These are phyloP conservation scores for Pedionomus torquatus DNA, from an alignment of 2,113 vertebrate species.

Conservation along the genomic window DNA sequence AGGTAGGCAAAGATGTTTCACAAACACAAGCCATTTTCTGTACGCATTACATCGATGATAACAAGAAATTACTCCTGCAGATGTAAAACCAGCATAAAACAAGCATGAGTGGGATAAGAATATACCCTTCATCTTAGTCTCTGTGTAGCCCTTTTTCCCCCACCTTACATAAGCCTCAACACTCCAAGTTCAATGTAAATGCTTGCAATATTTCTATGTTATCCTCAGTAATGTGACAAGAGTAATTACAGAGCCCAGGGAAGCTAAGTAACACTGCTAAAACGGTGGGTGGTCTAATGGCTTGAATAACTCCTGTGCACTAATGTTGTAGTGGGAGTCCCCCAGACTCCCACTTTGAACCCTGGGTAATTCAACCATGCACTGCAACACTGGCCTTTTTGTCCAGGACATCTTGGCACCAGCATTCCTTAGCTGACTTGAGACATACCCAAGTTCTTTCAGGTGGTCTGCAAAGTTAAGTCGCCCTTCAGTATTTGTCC, in stretches of 20 bases:
- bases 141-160: background rate
- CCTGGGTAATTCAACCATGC: background rate
- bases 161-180: background rate
- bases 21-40: background rate
- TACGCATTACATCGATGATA: background rate
- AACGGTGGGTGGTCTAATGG: slow-evolving; percentile 34
- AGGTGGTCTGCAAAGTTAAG: slow-evolving; percentile 29
- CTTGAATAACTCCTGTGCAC: slow-evolving; percentile 14
- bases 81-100: background rate
- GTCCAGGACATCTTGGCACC: background rate
- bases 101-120: background rate
- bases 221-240: slow-evolving; percentile 38
- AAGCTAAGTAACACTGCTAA: background rate
- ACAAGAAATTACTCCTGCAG: background rate
- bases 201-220: slow-evolving; percentile 21
- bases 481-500: background rate
- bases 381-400: slow-evolving; percentile 48
- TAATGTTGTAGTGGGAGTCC: background rate
- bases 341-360: background rate
- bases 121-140: background rate
- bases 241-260: slow-evolving; percentile 24
- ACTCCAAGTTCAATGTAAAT: slow-evolving; percentile 19
- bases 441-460: slow-evolving; percentile 9
- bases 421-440: background rate
- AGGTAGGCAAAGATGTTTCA: background rate